These are phyloP conservation scores for Scaptomyza hsui DNA, from an alignment of 1,140 invertebrate species.

Conservation along the genomic window DNA sequence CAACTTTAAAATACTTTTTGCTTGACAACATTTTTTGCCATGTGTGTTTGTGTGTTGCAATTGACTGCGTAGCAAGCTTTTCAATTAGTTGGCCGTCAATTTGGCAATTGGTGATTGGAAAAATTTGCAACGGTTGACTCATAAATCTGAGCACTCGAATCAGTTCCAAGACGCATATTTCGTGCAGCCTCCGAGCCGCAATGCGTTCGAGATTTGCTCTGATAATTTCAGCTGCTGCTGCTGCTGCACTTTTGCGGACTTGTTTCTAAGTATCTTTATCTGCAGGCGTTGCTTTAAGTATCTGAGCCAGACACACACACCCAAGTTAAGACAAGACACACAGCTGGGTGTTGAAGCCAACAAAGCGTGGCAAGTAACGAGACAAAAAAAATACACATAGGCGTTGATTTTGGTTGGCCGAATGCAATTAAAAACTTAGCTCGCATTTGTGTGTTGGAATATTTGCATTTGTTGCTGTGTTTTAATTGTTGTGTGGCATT, in stretches of 20 bases:
- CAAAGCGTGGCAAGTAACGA: constrained; percentile 58
- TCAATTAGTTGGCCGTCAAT: constrained; percentile 41
- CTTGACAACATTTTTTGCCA: constrained; percentile 3
- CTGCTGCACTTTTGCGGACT: constrained; percentile 14
- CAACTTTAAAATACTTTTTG: background rate
- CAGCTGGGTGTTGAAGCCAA: constrained; percentile 40
- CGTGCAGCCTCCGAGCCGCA: constrained; percentile 34
- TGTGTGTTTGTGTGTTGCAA: background rate
- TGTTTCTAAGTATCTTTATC: constrained; percentile 15
- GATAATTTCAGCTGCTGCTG: constrained; percentile 26
- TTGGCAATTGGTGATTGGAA: constrained; percentile 36
- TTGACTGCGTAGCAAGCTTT: constrained; percentile 18
- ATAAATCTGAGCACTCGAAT: constrained; percentile 25
- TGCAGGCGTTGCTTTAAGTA: constrained; percentile 23
- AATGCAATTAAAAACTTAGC: constrained; percentile 62
- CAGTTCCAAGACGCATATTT: constrained; percentile 16
- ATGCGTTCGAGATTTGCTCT: constrained; percentile 44
- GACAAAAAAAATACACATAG: constrained; percentile 35
- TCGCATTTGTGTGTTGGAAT: constrained; percentile 1
- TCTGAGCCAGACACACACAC: constrained; percentile 25
- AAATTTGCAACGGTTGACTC: constrained; percentile 18
- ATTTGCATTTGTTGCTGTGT: constrained; percentile 6
- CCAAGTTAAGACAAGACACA: constrained; percentile 2
- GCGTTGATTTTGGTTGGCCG: constrained; percentile 58
- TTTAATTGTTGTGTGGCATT: constrained; percentile 39